Conservation (phyloP, 2,797 vertebrate species). For the Mormyrus proboscirostris region DNA sequence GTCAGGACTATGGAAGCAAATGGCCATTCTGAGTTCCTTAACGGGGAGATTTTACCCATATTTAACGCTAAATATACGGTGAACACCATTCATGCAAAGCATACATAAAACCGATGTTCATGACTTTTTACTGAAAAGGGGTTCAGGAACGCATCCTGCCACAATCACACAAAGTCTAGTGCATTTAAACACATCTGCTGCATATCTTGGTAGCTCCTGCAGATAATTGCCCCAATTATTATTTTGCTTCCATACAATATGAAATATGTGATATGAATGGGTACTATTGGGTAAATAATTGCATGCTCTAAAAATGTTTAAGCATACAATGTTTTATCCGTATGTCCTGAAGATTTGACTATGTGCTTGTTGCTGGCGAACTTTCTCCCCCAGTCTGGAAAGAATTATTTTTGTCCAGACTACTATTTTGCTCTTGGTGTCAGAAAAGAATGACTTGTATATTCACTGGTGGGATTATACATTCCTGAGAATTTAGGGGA, state of each 20-base stretch:
- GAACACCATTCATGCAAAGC: not conserved
- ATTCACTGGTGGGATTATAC: slow-evolving; percentile 41
- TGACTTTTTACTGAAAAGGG: not conserved
- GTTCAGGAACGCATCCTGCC: not conserved
- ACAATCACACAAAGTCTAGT: not conserved
- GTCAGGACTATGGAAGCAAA: not conserved
- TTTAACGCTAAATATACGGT: not conserved
- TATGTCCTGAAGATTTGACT: slow-evolving; percentile 36
- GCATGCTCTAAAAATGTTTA: not conserved
- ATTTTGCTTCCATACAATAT: not conserved
- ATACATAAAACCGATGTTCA: not conserved
- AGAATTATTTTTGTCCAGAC: slow-evolving; percentile 41
- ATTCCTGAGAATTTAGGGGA: slow-evolving; percentile 38
- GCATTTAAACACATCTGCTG: not conserved
- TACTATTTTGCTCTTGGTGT: slow-evolving; percentile 41
- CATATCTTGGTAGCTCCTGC: not conserved
- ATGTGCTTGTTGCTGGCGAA: slow-evolving; percentile 40
- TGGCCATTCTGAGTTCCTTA: not conserved
- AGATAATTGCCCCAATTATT: not conserved
- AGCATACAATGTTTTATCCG: not conserved
- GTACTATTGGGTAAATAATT: not conserved
- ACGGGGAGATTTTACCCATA: not conserved
- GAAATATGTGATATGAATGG: not conserved
- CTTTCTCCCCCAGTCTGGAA: slow-evolving; percentile 39
- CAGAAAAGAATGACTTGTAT: slow-evolving; percentile 41